Evolutionary conservation across 2,797 vertebrate species (phyloP), one percentile per base, ranked within the genome.

Genomic region (Danio choprae): DNA sequence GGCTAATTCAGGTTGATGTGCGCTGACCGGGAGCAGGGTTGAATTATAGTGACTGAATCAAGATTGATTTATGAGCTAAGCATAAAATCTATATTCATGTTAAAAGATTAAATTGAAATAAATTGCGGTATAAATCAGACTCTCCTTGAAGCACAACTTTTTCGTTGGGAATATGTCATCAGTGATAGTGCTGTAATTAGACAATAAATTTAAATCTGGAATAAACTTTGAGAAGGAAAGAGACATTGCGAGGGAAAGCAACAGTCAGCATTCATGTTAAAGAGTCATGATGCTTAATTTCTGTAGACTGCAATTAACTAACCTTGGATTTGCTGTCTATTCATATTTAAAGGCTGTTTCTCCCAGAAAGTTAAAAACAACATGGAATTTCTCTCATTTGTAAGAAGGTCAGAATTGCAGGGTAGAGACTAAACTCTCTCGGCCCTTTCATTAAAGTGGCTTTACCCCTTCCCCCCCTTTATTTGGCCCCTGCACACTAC

Each of bases 1-100:
- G 90, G 90, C 89, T 91, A 89, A 88, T 90, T 89, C 89, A 91
- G 90, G 92, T 90, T 91, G 91, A 93, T 92, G 92, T 92, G 88
- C 86, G 74, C 91, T 91, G 82, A 78, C 81, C 84, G 84, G 84
- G 74, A 79, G 48, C 53, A 40, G 89, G 77, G 77, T 29, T 58
- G 15, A 11, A 85, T 73, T 59, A 70, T 43, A 48, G 36, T 20
- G 76, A 75, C 16, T 69, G 79, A 85, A 85, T 85, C 80, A 74
- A 70, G 80, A 81, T 81, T 77, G 82, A 85, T 82, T 83, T 80
- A 79, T 70, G 70, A 82, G 74, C 77, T 12, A 7, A 72, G 70
- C 59, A 43, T 48, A 63, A 62, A 76, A 84, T 85, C 64, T 78
- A 82, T 84, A 84, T 85, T 81, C 69, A 85, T 87, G 80, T 82